phyloP scores from a whole-genome alignment of 2,888 invertebrate species.

The Eucera pruinosa region DNA sequence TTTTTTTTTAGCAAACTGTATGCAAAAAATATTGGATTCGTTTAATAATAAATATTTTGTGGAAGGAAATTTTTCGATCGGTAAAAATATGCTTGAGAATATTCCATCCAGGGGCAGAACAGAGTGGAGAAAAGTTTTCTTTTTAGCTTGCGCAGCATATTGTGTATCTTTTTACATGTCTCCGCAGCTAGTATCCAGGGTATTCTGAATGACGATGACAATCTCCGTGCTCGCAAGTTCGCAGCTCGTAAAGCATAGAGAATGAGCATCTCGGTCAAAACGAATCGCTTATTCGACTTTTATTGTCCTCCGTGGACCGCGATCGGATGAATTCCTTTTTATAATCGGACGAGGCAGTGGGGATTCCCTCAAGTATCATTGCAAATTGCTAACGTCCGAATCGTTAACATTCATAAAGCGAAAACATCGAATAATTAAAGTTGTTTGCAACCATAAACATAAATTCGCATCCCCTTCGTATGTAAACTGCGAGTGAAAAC shows the following conservation, averaged over 20 bases:
- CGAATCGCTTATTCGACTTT: constrained; percentile 7
- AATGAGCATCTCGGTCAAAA: constrained; percentile 15
- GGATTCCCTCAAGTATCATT: not conserved
- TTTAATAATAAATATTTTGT: too few relatives aligned
- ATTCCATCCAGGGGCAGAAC: not conserved
- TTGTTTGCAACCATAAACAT: not conserved
- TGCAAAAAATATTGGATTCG: too few relatives aligned
- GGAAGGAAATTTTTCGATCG: not conserved
- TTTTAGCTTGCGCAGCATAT: not conserved
- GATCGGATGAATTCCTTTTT: not conserved
- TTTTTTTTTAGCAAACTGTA: too few relatives aligned
- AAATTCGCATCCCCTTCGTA: not conserved
- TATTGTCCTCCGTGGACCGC: not conserved
- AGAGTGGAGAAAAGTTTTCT: not conserved
- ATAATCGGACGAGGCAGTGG: not conserved
- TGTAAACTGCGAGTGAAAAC: not conserved
- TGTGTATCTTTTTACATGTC: not conserved
- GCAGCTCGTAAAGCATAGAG: not conserved
- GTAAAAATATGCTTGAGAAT: not conserved
- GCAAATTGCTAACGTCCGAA: not conserved
- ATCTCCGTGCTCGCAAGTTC: not conserved
- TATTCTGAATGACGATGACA: not conserved
- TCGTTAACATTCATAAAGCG: not conserved
- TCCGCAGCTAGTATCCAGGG: not conserved
- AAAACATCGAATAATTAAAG: not conserved